phyloP scores from a whole-genome alignment of 2,888 invertebrate genomes.

The Parascotia fuliginaria region DNA sequence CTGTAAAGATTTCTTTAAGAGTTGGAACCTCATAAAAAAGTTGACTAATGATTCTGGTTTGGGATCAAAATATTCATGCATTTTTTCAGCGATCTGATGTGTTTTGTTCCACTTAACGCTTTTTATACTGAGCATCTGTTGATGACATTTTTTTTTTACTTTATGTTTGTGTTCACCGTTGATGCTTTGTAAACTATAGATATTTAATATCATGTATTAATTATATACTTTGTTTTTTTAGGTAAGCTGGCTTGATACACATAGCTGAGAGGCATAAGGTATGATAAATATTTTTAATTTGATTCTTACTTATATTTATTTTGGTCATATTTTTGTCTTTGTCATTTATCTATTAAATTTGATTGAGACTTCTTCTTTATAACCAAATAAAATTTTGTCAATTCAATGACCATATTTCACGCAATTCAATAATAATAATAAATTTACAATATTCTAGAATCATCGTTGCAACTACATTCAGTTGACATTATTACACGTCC shows the following conservation, averaged over 20 bases:
- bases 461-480: background rate
- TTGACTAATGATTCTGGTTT: constrained; percentile 85
- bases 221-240: constrained; percentile 6
- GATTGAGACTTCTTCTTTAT: too few species aligned
- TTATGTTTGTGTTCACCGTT: constrained; percentile 51
- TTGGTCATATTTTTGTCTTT: too few species aligned
- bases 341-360: too few species aligned
- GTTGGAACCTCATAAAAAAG: constrained; percentile 64
- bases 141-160: constrained; percentile 68
- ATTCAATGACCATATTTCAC: too few species aligned
- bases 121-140: constrained; percentile 78
- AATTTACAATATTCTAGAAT: background rate
- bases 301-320: too few species aligned
- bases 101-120: constrained; percentile 84
- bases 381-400: too few species aligned
- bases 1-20: constrained; percentile 10
- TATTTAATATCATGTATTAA: constrained; percentile 7
- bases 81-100: constrained; percentile 65
- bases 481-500: constrained; percentile 31
- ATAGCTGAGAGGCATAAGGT: background rate
- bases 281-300: background rate
- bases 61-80: constrained; percentile 83
- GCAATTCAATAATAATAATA: too few species aligned
- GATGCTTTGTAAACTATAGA: constrained; percentile 27
- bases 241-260: constrained; percentile 5